These are phyloP conservation scores for Diabrotica balteata DNA, from an alignment of 2,888 invertebrate species.

Conservation along the genomic window DNA sequence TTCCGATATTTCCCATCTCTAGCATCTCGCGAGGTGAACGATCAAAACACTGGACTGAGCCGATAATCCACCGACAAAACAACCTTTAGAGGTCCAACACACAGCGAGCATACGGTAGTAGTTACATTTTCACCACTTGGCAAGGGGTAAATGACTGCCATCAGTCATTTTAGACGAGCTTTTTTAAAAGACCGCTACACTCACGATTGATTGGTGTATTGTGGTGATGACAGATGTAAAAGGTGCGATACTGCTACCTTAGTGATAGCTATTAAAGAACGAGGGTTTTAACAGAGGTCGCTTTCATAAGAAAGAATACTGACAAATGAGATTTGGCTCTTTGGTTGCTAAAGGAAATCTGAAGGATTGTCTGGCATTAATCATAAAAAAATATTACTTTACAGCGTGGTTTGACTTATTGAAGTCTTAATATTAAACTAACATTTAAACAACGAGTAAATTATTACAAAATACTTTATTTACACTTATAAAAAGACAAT, in stretches of 20 bases:
- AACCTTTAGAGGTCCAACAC: constrained; percentile 11
- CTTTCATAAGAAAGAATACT: not conserved
- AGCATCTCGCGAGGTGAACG: constrained; percentile 16
- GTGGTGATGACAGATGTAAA: constrained; percentile 13
- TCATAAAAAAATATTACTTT: too few species aligned
- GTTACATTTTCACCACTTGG: constrained; percentile 40
- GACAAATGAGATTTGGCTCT: not conserved
- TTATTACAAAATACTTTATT: too few species aligned
- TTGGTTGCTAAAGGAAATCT: too few species aligned
- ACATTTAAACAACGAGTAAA: too few species aligned
- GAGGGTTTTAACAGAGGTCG: not conserved
- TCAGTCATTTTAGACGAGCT: constrained; percentile 35
- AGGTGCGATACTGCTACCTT: constrained; percentile 10
- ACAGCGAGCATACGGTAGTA: constrained; percentile 25
- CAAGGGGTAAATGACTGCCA: constrained; percentile 48
- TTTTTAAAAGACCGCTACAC: constrained; percentile 17
- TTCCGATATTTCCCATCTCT: too few species aligned
- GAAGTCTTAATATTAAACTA: too few species aligned
- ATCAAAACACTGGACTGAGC: constrained; percentile 25
- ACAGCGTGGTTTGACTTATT: too few species aligned
- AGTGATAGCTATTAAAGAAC: not conserved
- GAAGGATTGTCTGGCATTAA: too few species aligned
- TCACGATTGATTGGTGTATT: constrained; percentile 23
- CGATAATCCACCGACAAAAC: constrained; percentile 12
- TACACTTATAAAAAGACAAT: too few species aligned